Base-by-base conservation (phyloP, 2,113 vertebrate species). In the Stegostoma tigrinum region DNA sequence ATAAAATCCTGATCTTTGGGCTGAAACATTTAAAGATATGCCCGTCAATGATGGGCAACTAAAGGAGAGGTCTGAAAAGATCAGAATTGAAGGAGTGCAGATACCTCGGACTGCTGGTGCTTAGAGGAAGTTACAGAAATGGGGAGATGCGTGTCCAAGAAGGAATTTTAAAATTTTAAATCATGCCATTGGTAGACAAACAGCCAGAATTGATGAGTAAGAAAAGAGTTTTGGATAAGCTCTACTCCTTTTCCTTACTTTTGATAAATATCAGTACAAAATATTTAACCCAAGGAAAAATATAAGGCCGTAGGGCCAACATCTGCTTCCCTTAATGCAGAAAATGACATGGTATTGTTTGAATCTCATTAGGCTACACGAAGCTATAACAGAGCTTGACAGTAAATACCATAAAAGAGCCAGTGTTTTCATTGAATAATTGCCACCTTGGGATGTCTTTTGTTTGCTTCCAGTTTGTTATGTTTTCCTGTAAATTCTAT, bases 401-500 rank as follows among this genome's bases (percentile, higher is more conserved):
- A 95, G 66, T 95, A 95, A 95, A 52, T 95, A 95, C 67, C 67
- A 95, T 66, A 95, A 72, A 95, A 75, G 64, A 95, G 94, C 42
- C 38, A 45, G 72, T 95, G 94, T 95, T 72, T 95, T 95, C 45
- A 95, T 94, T 95, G 94, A 75, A 95, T 95, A 95, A 95, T 95
- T 95, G 72, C 67, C 14, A 15, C 67, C 68, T 95, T 95, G 75
- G 38, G 70, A 94, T 17, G 12, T 95, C 68, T 94, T 95, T 95
- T 38, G 23, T 75, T 72, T 95, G 38, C 52, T 95, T 95, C 68
- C 68, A 95, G 94, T 72, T 94, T 93, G 27, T 34, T 95, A 52
- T 95, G 67, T 48, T 95, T 95, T 75, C 68, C 72, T 17, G 68
- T 75, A 52, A 72, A 30, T 72, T 70, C 68, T 68, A 95, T 24